Evolutionary conservation across 1,140 invertebrate genomes (phyloP), one percentile per base, ranked within the genome.

Genomic region (Tetranychus urticae): DNA sequence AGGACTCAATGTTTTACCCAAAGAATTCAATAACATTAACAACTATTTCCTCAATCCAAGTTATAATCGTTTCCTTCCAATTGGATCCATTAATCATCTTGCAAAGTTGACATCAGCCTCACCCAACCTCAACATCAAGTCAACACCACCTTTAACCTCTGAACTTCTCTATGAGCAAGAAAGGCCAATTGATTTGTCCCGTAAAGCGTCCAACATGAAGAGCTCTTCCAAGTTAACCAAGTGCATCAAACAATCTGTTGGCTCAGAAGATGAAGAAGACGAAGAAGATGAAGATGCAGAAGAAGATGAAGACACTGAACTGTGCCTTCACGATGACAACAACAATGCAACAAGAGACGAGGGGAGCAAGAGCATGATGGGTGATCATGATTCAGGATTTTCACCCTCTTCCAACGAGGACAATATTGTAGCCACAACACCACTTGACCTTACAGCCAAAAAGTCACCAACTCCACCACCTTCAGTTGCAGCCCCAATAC

Each of bases 141-240:
- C 5, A 42, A 10, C 39, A 6, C 39, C 39, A 42, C 39, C 39
- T 10, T 42, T 10, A 6, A 5, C 39, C 5, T 6, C 5, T 42
- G 39, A 42, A 6, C 5, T 42, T 42, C 5, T 42, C 10, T 42
- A 42, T 42, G 39, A 42, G 5, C 69, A 70, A 62, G 69, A 70
- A 12, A 65, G 54, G 1, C 69, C 69, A 4, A 70, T 70, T 36
- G 69, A 70, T 59, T 62, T 70, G 46, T 68, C 68, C 42, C 58
- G 65, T 1, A 65, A 65, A 60, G 65, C 61, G 35, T 4, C 50
- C 61, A 35, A 35, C 34, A 33, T 33, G 13, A 13, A 58, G 7
- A 35, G 33, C 8, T 10, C 33, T 52, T 6, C 5, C 33, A 35
- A 57, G 4, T 37, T 4, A 48, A 47, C 1, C 12, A 14, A 13